Percentiles rank a stretch among this genome's conserved stretches.
Evolutionary conservation across 2,888 invertebrate species (phyloP).

Genomic region (Dorcus hopei): DNA sequence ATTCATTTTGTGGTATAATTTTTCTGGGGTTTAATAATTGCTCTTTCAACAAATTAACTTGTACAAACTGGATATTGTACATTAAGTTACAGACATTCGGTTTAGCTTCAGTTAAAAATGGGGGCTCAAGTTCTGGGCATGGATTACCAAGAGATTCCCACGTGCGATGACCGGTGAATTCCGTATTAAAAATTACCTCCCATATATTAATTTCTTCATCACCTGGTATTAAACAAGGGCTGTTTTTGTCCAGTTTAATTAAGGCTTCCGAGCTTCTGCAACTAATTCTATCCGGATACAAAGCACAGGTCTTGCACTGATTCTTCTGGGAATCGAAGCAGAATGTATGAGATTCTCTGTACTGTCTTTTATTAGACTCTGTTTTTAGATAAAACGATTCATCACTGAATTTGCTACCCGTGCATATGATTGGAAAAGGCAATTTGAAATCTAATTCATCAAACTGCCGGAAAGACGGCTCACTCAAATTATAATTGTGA

Average conservation of each 20-base stretch:
- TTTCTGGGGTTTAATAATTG: neutral
- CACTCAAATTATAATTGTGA: too few relatives aligned
- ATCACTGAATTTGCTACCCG: constrained; percentile 12
- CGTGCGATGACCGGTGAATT: constrained; percentile 33
- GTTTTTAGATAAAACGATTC: constrained; percentile 13
- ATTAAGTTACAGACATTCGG: constrained; percentile 37
- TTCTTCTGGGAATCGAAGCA: neutral
- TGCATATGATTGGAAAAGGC: constrained; percentile 11
- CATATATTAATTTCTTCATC: constrained; percentile 31
- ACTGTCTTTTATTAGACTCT: constrained; percentile 3
- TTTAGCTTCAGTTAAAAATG: constrained; percentile 43
- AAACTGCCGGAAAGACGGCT: constrained; percentile 1
- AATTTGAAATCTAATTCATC: constrained; percentile 9
- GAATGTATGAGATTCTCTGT: neutral
- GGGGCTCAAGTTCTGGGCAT: constrained; percentile 40
- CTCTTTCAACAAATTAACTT: constrained; percentile 2
- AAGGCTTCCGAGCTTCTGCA: neutral
- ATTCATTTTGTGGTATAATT: constrained; percentile 26
- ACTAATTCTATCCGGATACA: neutral
- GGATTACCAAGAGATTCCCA: constrained; percentile 44
- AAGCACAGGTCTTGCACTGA: neutral
- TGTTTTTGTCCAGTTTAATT: constrained; percentile 27
- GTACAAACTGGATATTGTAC: constrained; percentile 35
- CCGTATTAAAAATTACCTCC: constrained; percentile 36
- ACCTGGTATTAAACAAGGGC: constrained; percentile 27